These are phyloP conservation scores for Silvanus unidentatus DNA, from an alignment of 2,888 invertebrate species.

Conservation along the genomic window DNA sequence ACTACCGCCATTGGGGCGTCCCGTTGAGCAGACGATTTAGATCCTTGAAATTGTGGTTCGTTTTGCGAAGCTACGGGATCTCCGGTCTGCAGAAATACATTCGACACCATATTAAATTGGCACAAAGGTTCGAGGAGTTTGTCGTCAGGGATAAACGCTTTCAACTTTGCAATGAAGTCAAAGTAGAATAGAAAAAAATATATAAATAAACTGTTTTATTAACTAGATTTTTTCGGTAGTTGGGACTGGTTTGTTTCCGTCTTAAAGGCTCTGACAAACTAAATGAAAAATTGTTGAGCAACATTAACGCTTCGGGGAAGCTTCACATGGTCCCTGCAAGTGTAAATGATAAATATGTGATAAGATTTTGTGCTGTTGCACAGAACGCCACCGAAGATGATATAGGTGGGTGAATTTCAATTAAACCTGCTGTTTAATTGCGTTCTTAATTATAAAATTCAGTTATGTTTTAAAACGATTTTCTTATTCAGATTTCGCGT, in stretches of 20 bases:
- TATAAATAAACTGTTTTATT: slow-evolving; percentile 4
- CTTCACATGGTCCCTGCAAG: slow-evolving; percentile 95
- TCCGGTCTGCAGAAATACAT: slow-evolving; percentile 91
- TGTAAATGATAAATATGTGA: slow-evolving; percentile 84
- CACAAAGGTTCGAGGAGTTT: slow-evolving; percentile 79
- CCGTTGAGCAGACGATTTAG: slow-evolving; percentile 92
- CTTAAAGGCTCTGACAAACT: slow-evolving; percentile 71
- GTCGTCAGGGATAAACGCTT: slow-evolving; percentile 80
- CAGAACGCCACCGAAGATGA: slow-evolving; percentile 82
- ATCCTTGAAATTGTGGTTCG: slow-evolving; percentile 96
- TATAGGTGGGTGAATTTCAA: slow-evolving; percentile 54
- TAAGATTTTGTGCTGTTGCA: slow-evolving; percentile 89
- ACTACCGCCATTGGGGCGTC: slow-evolving; percentile 97
- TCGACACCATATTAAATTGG: slow-evolving; percentile 81
- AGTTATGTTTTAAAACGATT: slow-evolving; percentile 2
- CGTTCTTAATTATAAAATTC: neutral
- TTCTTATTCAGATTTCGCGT: slow-evolving; percentile 65
- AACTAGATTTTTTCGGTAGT: slow-evolving; percentile 47
- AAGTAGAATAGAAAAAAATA: slow-evolving; percentile 51
- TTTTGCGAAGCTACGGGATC: slow-evolving; percentile 88
- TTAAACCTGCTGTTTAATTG: neutral
- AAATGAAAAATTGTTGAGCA: slow-evolving; percentile 86
- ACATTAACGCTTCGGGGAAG: slow-evolving; percentile 91
- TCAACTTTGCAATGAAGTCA: slow-evolving; percentile 88
- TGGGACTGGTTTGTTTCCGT: slow-evolving; percentile 89